Conservation (phyloP, 2,113 vertebrate species). For the Chamaetylas fuelleborni region DNA sequence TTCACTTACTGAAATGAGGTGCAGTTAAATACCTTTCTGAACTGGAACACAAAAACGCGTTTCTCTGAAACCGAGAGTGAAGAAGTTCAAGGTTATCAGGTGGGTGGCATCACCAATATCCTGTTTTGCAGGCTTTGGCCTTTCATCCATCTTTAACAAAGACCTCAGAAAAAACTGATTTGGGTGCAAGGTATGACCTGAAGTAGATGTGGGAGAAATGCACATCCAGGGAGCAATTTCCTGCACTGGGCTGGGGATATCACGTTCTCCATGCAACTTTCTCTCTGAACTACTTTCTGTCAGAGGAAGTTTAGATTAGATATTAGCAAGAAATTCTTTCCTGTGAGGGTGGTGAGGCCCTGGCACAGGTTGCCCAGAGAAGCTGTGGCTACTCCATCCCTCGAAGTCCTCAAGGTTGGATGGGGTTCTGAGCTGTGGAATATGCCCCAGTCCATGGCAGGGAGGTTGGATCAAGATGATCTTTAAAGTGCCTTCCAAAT, state of each 20-base stretch:
- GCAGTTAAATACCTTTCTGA: conserved; percentile 7
- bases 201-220: not conserved
- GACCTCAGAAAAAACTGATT: not conserved
- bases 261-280: fast-evolving
- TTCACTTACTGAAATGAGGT: conserved; percentile 1
- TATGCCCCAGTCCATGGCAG: not conserved
- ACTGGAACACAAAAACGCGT: not conserved
- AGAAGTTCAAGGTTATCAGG: not conserved
- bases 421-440: not conserved
- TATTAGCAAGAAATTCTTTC: not conserved
- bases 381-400: not conserved
- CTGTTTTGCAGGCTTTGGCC: not conserved
- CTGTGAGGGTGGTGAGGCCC: fast-evolving
- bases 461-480: not conserved
- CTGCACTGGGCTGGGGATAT: not conserved
- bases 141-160: not conserved
- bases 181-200: not conserved
- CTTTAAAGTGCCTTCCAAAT: not conserved
- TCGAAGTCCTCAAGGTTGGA: not conserved
- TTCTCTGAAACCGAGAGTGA: not conserved
- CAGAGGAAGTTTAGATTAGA: not conserved
- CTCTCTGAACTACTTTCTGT: not conserved
- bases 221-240: not conserved
- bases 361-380: not conserved
- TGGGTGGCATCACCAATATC: not conserved